Evolutionary conservation across 2,113 vertebrate species (phyloP).

Genomic region (Ursus arctos): DNA sequence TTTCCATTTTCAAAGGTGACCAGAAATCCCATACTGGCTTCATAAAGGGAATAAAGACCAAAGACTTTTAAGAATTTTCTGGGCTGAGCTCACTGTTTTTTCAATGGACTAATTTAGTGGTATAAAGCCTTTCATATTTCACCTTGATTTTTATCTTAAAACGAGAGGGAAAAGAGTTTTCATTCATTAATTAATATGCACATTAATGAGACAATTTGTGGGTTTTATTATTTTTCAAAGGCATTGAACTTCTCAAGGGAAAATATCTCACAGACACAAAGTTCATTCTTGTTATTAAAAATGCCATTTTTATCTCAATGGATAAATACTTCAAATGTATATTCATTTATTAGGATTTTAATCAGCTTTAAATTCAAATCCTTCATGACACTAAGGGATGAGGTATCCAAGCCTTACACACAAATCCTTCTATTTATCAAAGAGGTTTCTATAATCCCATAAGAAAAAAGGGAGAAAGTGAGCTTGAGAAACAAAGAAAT

Average conservation of each 20-base stretch:
- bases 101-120: constrained; percentile 6
- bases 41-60: neutral
- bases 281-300: constrained; percentile 46
- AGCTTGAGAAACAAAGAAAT: neutral
- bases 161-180: constrained; percentile 38
- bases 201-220: constrained; percentile 49
- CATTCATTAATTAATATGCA: constrained; percentile 67
- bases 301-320: constrained; percentile 22
- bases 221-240: constrained; percentile 64
- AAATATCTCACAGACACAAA: constrained; percentile 49
- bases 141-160: constrained; percentile 63
- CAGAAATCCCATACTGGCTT: constrained; percentile 40
- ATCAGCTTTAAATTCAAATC: constrained; percentile 62
- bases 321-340: constrained; percentile 19
- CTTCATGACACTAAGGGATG: neutral
- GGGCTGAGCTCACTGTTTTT: neutral
- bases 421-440: constrained; percentile 47
- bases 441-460: neutral
- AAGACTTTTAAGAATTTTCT: constrained; percentile 25
- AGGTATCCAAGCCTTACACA: neutral
- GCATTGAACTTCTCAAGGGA: constrained; percentile 42
- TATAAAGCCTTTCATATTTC: constrained; percentile 35
- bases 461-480: constrained; percentile 3
- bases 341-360: constrained; percentile 56
- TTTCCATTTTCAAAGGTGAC: constrained; percentile 67